A percentile compares a stretch with the other conserved stretches of the same genome.
Conservation (phyloP, 2,888 invertebrate species). For the Drosophila leonis region DNA sequence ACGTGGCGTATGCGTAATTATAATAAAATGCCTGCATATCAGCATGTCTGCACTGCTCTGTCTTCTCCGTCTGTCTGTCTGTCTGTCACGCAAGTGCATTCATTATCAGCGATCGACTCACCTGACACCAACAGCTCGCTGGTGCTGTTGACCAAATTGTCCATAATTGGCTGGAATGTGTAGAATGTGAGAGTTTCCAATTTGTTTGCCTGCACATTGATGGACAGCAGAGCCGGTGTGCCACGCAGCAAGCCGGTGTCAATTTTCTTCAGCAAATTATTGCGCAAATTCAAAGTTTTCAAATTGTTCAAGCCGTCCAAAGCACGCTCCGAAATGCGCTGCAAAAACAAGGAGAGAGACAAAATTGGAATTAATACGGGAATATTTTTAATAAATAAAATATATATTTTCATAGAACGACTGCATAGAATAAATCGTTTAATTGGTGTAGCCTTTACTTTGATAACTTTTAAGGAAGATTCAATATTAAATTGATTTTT, state of each 20-base stretch:
- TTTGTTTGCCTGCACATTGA: constrained; percentile 92
- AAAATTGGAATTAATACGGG: constrained; percentile 61
- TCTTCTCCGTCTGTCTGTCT: constrained; percentile 20
- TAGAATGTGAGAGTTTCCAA: constrained; percentile 92
- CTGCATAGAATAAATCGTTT: no score
- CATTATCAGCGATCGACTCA: constrained; percentile 84
- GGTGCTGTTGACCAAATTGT: constrained; percentile 91
- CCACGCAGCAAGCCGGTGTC: constrained; percentile 90
- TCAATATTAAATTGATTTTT: no score
- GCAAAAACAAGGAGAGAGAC: constrained; percentile 50
- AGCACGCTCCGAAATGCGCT: constrained; percentile 91
- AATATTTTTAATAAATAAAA: no score
- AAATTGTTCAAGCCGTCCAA: constrained; percentile 91
- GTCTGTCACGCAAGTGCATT: constrained; percentile 24
- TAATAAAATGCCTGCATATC: constrained; percentile 53
- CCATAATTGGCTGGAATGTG: constrained; percentile 90
- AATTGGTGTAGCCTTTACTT: neutral
- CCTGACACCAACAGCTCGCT: constrained; percentile 92
- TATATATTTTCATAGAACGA: no score
- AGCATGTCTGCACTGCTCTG: constrained; percentile 3
- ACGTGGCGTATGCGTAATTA: constrained; percentile 77
- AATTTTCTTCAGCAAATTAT: constrained; percentile 91
- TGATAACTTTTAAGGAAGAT: no score
- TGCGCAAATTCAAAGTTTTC: constrained; percentile 90
- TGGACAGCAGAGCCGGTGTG: constrained; percentile 90